These are phyloP conservation scores for Athene noctua DNA, from an alignment of 2,113 vertebrate species.

Conservation along the genomic window DNA sequence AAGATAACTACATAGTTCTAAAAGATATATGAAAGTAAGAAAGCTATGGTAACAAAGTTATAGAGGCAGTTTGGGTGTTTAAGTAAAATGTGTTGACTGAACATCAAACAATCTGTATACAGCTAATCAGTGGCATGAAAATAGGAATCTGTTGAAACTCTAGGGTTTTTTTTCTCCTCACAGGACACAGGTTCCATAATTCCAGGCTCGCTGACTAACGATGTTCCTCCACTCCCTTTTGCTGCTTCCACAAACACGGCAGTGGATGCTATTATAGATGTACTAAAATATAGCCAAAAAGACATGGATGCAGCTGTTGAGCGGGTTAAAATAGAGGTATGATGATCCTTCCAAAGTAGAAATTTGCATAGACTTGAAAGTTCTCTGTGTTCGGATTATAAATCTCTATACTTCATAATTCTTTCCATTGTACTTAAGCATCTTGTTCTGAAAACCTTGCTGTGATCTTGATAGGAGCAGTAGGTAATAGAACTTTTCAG, in stretches of 20 bases:
- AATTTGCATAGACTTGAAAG: not conserved
- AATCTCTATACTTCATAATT: not conserved
- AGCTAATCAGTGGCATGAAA: not conserved
- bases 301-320: conserved; percentile 87
- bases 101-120: accelerated
- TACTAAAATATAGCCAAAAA: conserved; percentile 89
- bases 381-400: not conserved
- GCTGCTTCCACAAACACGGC: not conserved
- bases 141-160: not conserved
- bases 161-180: not conserved
- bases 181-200: conserved; percentile 22
- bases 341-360: not conserved
- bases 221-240: conserved; percentile 25
- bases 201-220: not conserved
- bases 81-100: not conserved
- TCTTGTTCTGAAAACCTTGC: not conserved
- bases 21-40: not conserved
- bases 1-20: not conserved
- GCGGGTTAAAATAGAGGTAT: conserved; percentile 70
- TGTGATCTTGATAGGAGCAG: not conserved
- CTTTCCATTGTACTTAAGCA: not conserved
- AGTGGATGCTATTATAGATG: conserved; percentile 84
- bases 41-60: not conserved
- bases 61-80: not conserved
- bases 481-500: not conserved